These are phyloP conservation scores for Minunthozetes semirufus DNA, from an alignment of 2,888 invertebrate genomes.

Conservation along the genomic window DNA sequence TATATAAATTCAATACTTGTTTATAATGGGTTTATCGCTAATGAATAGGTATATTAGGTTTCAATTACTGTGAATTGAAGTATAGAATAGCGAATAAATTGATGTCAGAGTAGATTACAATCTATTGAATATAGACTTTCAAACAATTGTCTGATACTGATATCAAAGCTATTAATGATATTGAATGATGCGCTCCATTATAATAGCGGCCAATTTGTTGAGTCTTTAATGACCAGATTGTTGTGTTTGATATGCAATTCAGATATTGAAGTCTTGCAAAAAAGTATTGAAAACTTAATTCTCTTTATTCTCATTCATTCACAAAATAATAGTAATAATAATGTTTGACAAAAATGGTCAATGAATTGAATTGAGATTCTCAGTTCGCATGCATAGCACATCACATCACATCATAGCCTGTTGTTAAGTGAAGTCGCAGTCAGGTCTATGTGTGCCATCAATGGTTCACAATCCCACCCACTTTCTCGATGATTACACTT, in stretches of 20 bases:
- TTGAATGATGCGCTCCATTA: slow-evolving; percentile 22
- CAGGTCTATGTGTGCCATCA: slow-evolving; percentile 9
- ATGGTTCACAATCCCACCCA: slow-evolving; percentile 25
- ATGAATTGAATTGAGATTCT: slow-evolving; percentile 16
- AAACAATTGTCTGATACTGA: not conserved
- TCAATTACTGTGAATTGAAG: slow-evolving; percentile 27
- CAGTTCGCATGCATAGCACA: not conserved
- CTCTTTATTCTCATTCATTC: not conserved
- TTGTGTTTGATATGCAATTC: not conserved
- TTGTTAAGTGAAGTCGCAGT: not conserved
- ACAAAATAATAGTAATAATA: not conserved
- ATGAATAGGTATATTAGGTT: slow-evolving; percentile 22
- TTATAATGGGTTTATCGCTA: not conserved
- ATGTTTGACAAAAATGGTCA: slow-evolving; percentile 10
- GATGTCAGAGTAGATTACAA: slow-evolving; percentile 25
- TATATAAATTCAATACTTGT: slow-evolving; percentile 18
- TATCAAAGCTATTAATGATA: slow-evolving; percentile 16
- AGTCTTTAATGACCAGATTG: not conserved
- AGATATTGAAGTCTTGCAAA: not conserved
- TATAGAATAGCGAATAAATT: slow-evolving; percentile 10
- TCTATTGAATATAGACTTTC: slow-evolving; percentile 1
- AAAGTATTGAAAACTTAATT: not conserved
- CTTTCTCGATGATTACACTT: slow-evolving; percentile 15
- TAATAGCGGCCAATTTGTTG: not conserved
- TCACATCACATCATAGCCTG: not conserved